Conservation (phyloP, 2,797 vertebrate species). For the Typhlichthys eigenmanni region DNA sequence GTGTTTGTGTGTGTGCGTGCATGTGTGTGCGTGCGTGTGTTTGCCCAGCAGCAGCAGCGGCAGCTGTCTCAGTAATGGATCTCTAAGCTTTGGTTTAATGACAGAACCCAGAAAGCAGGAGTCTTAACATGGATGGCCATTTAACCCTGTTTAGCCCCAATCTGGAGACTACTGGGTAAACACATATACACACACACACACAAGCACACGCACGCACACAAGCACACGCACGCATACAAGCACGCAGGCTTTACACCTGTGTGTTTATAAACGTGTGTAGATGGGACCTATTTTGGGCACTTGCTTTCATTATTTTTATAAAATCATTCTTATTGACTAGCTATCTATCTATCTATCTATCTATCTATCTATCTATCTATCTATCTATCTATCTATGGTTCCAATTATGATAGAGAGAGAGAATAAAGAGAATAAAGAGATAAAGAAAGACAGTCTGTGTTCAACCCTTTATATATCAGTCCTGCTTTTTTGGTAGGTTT, state of each 20-base stretch:
- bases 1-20: constrained; percentile 58
- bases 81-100: constrained; percentile 75
- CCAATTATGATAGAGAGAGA: constrained; percentile 35
- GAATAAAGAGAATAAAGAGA: constrained; percentile 41
- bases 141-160: constrained; percentile 77
- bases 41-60: constrained; percentile 70
- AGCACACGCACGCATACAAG: background rate
- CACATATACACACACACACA: constrained; percentile 19
- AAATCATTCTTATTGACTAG: background rate
- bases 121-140: constrained; percentile 70
- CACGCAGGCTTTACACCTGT: background rate
- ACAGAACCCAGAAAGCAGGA: constrained; percentile 62
- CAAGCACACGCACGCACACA: constrained; percentile 3
- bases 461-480: constrained; percentile 64
- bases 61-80: constrained; percentile 76
- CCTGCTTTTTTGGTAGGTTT: constrained; percentile 60
- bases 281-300: background rate
- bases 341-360: constrained; percentile 5
- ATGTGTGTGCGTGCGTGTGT: constrained; percentile 55
- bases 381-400: constrained; percentile 18
- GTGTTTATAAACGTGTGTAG: background rate
- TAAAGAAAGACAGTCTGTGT: constrained; percentile 26
- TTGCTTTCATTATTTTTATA: background rate
- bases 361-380: constrained; percentile 14
- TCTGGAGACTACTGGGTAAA: constrained; percentile 72